phyloP scores from a whole-genome alignment of 2,797 vertebrate genomes.

The Arrhamphus sclerolepis region DNA sequence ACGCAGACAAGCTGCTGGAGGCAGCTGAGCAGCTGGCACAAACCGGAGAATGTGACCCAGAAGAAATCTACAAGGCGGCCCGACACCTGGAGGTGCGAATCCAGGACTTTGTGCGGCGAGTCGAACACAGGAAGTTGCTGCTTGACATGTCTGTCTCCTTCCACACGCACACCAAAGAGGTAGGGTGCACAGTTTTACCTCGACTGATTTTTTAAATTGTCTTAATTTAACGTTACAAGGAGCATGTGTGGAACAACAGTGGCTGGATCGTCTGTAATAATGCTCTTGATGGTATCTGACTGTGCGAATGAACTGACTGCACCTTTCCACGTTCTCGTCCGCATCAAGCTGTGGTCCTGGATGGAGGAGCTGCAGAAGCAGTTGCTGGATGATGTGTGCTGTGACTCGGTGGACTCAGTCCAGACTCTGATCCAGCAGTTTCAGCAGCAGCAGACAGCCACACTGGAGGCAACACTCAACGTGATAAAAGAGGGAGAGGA shows the following conservation, averaged over 20 bases:
- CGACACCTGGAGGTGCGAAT: constrained; percentile 96
- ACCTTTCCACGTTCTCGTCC: neutral
- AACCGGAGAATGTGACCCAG: constrained; percentile 97
- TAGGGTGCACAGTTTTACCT: constrained; percentile 18
- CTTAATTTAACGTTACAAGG: too few relatives aligned
- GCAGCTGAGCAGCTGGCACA: constrained; percentile 97
- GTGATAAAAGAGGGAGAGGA: constrained; percentile 99
- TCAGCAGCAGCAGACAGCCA: constrained; percentile 96
- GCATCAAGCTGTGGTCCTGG: constrained; percentile 94
- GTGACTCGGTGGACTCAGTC: constrained; percentile 94
- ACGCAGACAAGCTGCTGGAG: constrained; percentile 98
- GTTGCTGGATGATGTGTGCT: constrained; percentile 93
- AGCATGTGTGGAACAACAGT: too few relatives aligned
- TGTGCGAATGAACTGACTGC: neutral
- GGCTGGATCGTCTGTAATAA: too few relatives aligned
- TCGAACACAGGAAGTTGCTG: constrained; percentile 96
- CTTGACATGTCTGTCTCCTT: constrained; percentile 99
- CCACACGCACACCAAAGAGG: constrained; percentile 95
- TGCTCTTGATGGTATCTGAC: neutral
- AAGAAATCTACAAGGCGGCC: constrained; percentile 98
- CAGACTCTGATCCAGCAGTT: constrained; percentile 98
- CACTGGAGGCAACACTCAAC: constrained; percentile 95
- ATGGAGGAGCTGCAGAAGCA: constrained; percentile 99
- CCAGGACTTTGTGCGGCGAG: constrained; percentile 96
- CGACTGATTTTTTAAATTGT: too few relatives aligned